Conservation (phyloP, 1,140 invertebrate species). For the Bombyx mori region DNA sequence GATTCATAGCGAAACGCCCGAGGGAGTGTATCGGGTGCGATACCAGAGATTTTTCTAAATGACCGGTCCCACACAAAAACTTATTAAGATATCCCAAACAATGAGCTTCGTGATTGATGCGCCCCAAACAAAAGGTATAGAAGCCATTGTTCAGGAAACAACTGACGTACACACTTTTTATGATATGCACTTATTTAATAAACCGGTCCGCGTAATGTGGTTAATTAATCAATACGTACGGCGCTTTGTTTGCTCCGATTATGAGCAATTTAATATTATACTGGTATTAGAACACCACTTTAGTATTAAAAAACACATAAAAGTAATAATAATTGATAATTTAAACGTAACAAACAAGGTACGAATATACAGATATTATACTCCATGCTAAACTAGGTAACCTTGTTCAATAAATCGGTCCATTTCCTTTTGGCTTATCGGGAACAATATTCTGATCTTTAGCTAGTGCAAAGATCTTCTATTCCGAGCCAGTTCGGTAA, state of each 20-base stretch:
- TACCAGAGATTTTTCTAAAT: slow-evolving; percentile 61
- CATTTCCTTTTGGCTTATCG: too few species aligned
- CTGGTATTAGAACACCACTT: not conserved
- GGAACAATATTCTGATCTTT: too few species aligned
- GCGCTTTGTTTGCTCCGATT: slow-evolving; percentile 20
- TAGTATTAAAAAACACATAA: not conserved
- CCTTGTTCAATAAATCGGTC: too few species aligned
- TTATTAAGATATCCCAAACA: slow-evolving; percentile 66
- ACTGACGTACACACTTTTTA: slow-evolving; percentile 21
- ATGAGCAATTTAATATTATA: not conserved
- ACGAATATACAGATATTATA: not conserved
- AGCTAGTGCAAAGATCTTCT: too few species aligned
- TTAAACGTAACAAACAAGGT: not conserved
- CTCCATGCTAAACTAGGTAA: too few species aligned
- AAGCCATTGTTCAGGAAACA: slow-evolving; percentile 40
- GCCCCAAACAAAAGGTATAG: slow-evolving; percentile 47
- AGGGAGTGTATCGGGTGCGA: slow-evolving; percentile 16
- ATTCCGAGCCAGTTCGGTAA: too few species aligned
- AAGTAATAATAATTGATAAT: not conserved
- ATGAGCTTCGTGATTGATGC: slow-evolving; percentile 57
- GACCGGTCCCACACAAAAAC: slow-evolving; percentile 57
- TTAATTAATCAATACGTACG: slow-evolving; percentile 50
- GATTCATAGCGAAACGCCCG: slow-evolving; percentile 31
- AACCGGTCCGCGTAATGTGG: slow-evolving; percentile 48
- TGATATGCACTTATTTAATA: slow-evolving; percentile 55